A percentile compares a stretch with the other conserved stretches of the same genome.
Conservation (phyloP, 2,113 vertebrate species). For the Thalassoma bifasciatum region DNA sequence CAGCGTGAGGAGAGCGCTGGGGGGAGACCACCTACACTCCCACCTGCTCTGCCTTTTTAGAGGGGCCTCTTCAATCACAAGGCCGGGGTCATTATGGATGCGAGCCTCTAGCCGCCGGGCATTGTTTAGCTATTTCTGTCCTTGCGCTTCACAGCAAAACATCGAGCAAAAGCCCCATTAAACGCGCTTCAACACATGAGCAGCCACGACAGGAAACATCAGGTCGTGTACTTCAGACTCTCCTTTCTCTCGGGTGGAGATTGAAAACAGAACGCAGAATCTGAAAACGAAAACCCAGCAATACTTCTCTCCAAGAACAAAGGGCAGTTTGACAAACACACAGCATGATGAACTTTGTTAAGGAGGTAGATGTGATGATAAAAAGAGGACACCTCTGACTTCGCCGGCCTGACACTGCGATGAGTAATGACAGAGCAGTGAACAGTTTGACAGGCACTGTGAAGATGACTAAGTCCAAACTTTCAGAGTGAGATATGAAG, state of each 20-base stretch:
- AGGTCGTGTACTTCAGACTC: constrained; percentile 12
- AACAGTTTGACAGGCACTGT: constrained; percentile 75
- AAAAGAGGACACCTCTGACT: constrained; percentile 56
- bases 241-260: constrained; percentile 24
- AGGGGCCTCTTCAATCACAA: constrained; percentile 77
- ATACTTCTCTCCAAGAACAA: background rate
- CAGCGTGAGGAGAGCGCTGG: constrained; percentile 67
- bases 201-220: constrained; percentile 54
- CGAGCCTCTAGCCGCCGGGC: constrained; percentile 67
- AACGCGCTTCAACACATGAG: constrained; percentile 51
- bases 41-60: constrained; percentile 78
- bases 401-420: constrained; percentile 53
- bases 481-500: constrained; percentile 71
- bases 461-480: constrained; percentile 79
- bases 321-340: background rate
- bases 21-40: constrained; percentile 82
- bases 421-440: constrained; percentile 72
- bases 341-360: constrained; percentile 19
- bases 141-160: constrained; percentile 60
- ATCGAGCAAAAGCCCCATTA: constrained; percentile 65
- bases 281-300: background rate
- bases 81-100: constrained; percentile 78
- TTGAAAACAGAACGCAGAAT: background rate
- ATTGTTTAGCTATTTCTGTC: constrained; percentile 82
- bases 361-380: constrained; percentile 52